Conservation (phyloP, 2,888 invertebrate genomes). For the Leptopilina drosophilae region DNA sequence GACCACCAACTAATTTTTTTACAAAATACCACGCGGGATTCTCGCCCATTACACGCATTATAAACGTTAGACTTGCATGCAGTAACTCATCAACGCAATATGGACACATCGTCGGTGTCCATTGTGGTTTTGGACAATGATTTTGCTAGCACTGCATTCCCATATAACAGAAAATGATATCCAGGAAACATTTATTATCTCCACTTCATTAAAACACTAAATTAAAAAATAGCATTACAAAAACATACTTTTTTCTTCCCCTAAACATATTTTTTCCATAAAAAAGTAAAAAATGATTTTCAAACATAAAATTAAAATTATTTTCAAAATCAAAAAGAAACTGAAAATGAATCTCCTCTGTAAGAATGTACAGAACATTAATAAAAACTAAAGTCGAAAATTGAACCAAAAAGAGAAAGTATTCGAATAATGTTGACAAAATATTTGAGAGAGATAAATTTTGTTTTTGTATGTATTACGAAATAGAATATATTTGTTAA, state of each 20-base stretch:
- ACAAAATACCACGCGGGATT: slow-evolving; percentile 60
- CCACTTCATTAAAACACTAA: not conserved
- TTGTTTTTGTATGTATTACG: too few species aligned
- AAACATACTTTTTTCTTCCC: not conserved
- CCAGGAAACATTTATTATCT: not conserved
- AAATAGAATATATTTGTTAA: too few species aligned
- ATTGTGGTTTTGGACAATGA: slow-evolving; percentile 31
- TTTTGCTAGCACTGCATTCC: slow-evolving; percentile 4
- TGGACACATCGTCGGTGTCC: slow-evolving; percentile 18
- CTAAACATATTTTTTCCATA: too few species aligned
- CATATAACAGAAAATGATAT: not conserved
- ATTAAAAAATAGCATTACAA: not conserved
- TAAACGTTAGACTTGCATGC: slow-evolving; percentile 28
- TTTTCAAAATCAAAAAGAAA: too few species aligned
- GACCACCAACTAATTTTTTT: slow-evolving; percentile 65
- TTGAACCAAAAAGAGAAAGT: too few species aligned
- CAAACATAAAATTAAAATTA: too few species aligned
- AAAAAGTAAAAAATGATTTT: too few species aligned
- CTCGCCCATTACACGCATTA: slow-evolving; percentile 35
- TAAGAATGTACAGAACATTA: too few species aligned
- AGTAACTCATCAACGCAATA: slow-evolving; percentile 36
- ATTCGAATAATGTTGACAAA: too few species aligned
- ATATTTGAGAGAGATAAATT: too few species aligned
- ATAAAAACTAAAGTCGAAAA: too few species aligned
- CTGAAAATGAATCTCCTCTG: too few species aligned